A percentile compares a stretch with the other conserved stretches of the same genome.
These are phyloP conservation scores for Pterois miles DNA, from an alignment of 2,797 vertebrate species.

Conservation along the genomic window DNA sequence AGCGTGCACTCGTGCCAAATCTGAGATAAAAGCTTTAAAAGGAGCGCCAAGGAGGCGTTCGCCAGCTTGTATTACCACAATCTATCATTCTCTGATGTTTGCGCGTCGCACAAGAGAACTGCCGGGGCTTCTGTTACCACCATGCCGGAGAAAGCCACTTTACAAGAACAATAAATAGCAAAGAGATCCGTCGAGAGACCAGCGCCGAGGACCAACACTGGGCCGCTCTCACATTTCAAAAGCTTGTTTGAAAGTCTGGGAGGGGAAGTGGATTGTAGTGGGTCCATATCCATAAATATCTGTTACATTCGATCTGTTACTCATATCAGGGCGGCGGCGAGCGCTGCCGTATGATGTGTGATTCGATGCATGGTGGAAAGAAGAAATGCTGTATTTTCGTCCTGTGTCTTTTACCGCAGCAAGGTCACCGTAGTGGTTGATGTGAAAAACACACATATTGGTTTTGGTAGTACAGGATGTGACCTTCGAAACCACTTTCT, in stretches of 20 bases:
- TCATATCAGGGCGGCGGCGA: constrained; percentile 12
- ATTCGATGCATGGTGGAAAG: constrained; percentile 29
- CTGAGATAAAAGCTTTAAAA: constrained; percentile 78
- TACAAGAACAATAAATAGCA: constrained; percentile 78
- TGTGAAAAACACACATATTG: constrained; percentile 4
- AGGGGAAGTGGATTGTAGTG: constrained; percentile 54
- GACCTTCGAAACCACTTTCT: neutral
- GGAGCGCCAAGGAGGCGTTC: constrained; percentile 68
- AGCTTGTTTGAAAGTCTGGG: constrained; percentile 56
- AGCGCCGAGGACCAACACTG: constrained; percentile 22
- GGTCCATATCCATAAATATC: constrained; percentile 58
- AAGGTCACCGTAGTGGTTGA: constrained; percentile 66
- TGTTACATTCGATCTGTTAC: constrained; percentile 54
- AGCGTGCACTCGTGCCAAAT: constrained; percentile 58
- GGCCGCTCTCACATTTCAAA: constrained; percentile 69
- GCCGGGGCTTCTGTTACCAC: constrained; percentile 74
- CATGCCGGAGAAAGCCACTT: constrained; percentile 67
- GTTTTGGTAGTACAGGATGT: neutral
- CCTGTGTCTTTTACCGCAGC: constrained; percentile 21
- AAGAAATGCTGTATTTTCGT: constrained; percentile 20
- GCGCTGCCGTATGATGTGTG: constrained; percentile 3
- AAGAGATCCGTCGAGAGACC: constrained; percentile 55
- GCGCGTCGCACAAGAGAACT: constrained; percentile 48
- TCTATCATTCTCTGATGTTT: constrained; percentile 72
- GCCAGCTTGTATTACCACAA: constrained; percentile 66